phyloP scores from a whole-genome alignment of 2,113 vertebrate genomes.

The Plotosus lineatus region DNA sequence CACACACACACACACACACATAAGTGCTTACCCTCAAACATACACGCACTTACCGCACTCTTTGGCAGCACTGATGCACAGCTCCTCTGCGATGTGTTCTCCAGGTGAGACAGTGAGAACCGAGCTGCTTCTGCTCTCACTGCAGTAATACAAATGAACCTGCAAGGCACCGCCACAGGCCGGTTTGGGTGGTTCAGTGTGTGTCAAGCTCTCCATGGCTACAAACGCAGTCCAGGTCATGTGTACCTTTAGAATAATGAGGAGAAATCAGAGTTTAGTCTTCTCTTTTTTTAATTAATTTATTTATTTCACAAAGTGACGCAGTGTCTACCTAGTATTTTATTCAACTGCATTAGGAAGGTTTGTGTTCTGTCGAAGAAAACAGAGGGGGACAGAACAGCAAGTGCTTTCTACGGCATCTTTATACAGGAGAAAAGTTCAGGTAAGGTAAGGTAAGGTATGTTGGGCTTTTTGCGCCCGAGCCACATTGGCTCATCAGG shows the following conservation, averaged over 20 bases:
- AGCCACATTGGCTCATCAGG: no score
- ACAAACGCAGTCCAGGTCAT: slow-evolving; percentile 85
- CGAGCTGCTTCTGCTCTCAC: slow-evolving; percentile 64
- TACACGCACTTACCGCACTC: slow-evolving; percentile 80
- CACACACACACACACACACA: neutral
- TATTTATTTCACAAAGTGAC: neutral
- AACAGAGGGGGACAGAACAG: no score
- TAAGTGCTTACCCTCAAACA: no score
- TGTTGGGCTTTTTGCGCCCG: no score
- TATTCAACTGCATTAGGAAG: no score
- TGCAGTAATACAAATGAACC: slow-evolving; percentile 82
- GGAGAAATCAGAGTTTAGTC: neutral
- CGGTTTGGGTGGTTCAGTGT: slow-evolving; percentile 63
- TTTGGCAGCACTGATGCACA: slow-evolving; percentile 86
- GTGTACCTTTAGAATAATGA: slow-evolving; percentile 40
- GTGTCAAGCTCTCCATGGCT: slow-evolving; percentile 73
- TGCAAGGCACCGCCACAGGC: slow-evolving; percentile 68
- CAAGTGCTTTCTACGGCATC: no score
- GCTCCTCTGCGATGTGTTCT: slow-evolving; percentile 87
- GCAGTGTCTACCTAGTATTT: no score
- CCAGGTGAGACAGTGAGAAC: slow-evolving; percentile 79
- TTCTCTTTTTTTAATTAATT: no score
- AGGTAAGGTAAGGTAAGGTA: no score
- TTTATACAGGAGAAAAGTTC: no score
- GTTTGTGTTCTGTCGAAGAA: no score